These are phyloP conservation scores for Isotomurus palustris DNA, from an alignment of 2,888 invertebrate species.

Conservation along the genomic window DNA sequence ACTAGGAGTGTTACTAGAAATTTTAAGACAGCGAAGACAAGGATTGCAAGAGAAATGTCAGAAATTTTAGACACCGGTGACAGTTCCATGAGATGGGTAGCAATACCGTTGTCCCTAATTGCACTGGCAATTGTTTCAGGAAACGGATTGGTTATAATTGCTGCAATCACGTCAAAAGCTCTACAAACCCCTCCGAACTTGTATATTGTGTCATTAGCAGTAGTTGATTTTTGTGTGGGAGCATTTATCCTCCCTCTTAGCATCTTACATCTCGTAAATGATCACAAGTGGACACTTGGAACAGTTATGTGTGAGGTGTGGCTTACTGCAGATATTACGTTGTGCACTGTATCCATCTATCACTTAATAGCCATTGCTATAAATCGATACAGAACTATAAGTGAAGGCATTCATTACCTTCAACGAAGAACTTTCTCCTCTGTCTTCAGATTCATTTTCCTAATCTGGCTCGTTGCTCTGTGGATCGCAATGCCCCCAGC, in stretches of 20 bases:
- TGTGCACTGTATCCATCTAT: conserved; percentile 38
- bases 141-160: conserved; percentile 35
- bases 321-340: conserved; percentile 32
- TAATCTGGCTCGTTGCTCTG: conserved; percentile 78
- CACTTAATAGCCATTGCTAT: conserved; percentile 40
- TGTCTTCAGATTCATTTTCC: conserved; percentile 57
- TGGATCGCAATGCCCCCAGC: conserved; percentile 85
- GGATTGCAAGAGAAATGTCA: too few relatives aligned
- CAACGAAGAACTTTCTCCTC: conserved; percentile 20
- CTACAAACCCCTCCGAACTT: conserved; percentile 39
- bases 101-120: too few relatives aligned
- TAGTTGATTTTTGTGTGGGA: conserved; percentile 35
- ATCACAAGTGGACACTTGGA: conserved; percentile 26
- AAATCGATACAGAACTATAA: conserved; percentile 37
- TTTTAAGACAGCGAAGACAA: too few relatives aligned
- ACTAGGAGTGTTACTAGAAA: too few relatives aligned
- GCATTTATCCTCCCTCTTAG: conserved; percentile 37
- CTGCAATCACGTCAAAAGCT: conserved; percentile 18
- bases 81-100: too few relatives aligned
- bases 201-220: conserved; percentile 36
- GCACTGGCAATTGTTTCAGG: too few relatives aligned
- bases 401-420: conserved; percentile 35
- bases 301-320: conserved; percentile 27
- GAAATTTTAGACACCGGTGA: too few relatives aligned
- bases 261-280: conserved; percentile 22